phyloP scores from a whole-genome alignment of 2,888 invertebrate species.

The Leptinotarsa tumamoca region DNA sequence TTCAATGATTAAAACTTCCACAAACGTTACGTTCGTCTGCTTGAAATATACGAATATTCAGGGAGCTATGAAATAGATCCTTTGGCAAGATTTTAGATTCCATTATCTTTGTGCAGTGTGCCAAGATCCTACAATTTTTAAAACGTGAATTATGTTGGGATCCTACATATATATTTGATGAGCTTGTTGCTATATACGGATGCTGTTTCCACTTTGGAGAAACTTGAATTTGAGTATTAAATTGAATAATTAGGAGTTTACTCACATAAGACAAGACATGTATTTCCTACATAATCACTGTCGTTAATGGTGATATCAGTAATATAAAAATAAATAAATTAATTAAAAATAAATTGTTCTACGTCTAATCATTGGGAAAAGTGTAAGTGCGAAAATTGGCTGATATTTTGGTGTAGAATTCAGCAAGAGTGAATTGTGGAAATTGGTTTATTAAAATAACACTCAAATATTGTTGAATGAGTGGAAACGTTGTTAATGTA shows the following conservation, averaged over 20 bases:
- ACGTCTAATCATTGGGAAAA: too few relatives aligned
- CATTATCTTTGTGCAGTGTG: slow-evolving; percentile 49
- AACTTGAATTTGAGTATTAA: neutral
- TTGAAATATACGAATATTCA: slow-evolving; percentile 22
- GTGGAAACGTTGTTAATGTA: too few relatives aligned
- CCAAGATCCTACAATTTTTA: slow-evolving; percentile 49
- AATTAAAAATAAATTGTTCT: too few relatives aligned
- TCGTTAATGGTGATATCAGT: too few relatives aligned
- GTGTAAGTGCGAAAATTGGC: too few relatives aligned
- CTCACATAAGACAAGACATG: too few relatives aligned
- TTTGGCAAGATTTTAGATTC: slow-evolving; percentile 51
- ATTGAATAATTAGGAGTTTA: neutral
- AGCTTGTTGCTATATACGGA: slow-evolving; percentile 34
- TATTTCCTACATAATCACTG: too few relatives aligned
- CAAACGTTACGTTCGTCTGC: slow-evolving; percentile 38
- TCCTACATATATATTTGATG: slow-evolving; percentile 23
- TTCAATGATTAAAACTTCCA: slow-evolving; percentile 43
- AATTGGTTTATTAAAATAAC: too few relatives aligned
- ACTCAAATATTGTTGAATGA: too few relatives aligned
- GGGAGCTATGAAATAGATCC: slow-evolving; percentile 46
- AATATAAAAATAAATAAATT: too few relatives aligned
- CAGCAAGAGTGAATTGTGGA: too few relatives aligned
- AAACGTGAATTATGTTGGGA: slow-evolving; percentile 25
- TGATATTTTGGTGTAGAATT: too few relatives aligned
- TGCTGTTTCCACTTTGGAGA: neutral